Percentiles rank a stretch among this genome's conserved stretches.
Evolutionary conservation across 2,797 vertebrate genomes (phyloP).

Genomic region (Sebastes nivosus): DNA sequence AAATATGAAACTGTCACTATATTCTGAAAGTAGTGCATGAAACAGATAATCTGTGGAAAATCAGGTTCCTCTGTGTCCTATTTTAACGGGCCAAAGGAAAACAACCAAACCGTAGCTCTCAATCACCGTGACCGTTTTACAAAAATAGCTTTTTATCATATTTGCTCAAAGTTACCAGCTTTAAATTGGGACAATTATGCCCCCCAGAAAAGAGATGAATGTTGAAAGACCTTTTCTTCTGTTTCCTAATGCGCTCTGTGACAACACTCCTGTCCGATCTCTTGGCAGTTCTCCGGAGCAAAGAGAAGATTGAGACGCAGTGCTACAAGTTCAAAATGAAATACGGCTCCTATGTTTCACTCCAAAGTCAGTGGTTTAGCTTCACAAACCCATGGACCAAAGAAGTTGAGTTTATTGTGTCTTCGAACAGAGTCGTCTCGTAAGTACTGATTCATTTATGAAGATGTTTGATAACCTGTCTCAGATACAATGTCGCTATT

Average conservation of each 20-base stretch:
- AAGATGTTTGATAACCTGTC: not conserved
- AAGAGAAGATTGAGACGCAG: slow-evolving; percentile 94
- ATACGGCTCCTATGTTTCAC: slow-evolving; percentile 92
- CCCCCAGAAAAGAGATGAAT: not conserved
- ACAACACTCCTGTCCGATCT: slow-evolving; percentile 18
- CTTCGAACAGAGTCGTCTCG: slow-evolving; percentile 91
- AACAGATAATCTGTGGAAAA: too few species aligned
- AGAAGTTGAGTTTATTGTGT: slow-evolving; percentile 98
- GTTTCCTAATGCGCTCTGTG: not conserved
- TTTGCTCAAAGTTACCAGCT: too few species aligned
- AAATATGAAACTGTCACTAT: too few species aligned
- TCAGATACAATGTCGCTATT: not conserved
- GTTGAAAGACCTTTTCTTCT: not conserved
- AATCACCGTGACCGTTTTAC: too few species aligned
- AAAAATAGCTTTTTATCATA: too few species aligned
- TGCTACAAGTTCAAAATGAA: slow-evolving; percentile 97
- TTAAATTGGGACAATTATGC: not conserved
- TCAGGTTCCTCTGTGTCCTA: too few species aligned
- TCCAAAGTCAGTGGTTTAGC: slow-evolving; percentile 97
- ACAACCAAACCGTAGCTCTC: too few species aligned
- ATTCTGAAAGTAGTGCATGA: too few species aligned
- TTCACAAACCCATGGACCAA: slow-evolving; percentile 99
- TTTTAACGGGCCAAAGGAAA: too few species aligned
- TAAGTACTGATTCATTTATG: slow-evolving; percentile 80
- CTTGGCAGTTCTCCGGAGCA: slow-evolving; percentile 91